Evolutionary conservation across 2,888 invertebrate genomes (phyloP).

Genomic region (Polylopha cassiicola): DNA sequence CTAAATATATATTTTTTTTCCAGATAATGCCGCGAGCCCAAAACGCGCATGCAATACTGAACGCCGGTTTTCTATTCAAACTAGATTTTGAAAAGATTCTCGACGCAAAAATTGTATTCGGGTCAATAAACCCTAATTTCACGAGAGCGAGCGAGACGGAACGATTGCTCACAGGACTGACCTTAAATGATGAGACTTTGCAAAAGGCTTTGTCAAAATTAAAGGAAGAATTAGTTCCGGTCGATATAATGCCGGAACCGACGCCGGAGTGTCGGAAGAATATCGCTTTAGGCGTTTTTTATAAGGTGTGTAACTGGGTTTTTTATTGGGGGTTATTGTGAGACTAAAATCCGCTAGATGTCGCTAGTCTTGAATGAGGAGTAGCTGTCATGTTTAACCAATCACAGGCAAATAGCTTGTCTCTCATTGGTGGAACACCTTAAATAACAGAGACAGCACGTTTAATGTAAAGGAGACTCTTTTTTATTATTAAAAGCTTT

Average conservation of each 20-base stretch:
- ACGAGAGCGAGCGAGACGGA: constrained; percentile 79
- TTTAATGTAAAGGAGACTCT: too few relatives aligned
- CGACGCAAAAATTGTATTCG: constrained; percentile 77
- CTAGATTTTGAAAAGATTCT: constrained; percentile 60
- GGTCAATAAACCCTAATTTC: constrained; percentile 77
- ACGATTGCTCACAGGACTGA: constrained; percentile 54
- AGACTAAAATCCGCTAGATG: too few relatives aligned
- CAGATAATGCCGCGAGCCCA: constrained; percentile 86
- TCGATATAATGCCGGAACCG: constrained; percentile 80
- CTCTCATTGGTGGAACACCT: too few relatives aligned
- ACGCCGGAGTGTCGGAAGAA: constrained; percentile 82
- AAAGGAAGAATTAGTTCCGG: constrained; percentile 79
- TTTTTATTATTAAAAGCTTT: too few relatives aligned
- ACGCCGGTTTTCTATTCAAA: constrained; percentile 83
- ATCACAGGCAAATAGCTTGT: too few relatives aligned
- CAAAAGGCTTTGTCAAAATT: constrained; percentile 72
- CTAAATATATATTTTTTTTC: constrained; percentile 32
- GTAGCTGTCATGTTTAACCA: too few relatives aligned
- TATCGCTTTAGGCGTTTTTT: constrained; percentile 86
- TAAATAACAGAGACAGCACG: too few relatives aligned
- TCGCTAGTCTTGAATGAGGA: too few relatives aligned
- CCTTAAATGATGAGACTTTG: constrained; percentile 61
- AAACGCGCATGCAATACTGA: constrained; percentile 86
- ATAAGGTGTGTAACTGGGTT: constrained; percentile 78
- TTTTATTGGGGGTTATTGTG: too few relatives aligned